Conservation (phyloP, 2,888 invertebrate species). For the Polylopha cassiicola region DNA sequence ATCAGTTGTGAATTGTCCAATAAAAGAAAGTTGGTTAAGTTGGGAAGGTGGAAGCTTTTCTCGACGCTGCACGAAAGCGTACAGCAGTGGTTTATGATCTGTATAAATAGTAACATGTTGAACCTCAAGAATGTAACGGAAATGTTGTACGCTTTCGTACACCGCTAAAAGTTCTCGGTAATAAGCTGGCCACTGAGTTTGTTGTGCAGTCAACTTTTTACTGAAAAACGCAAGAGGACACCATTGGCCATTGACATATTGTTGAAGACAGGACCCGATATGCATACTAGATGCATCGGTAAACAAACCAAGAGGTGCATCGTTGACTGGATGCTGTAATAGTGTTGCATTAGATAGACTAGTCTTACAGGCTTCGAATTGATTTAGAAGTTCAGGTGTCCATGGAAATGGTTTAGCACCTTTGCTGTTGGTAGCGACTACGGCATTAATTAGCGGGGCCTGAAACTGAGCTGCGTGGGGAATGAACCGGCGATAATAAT, state of each 20-base stretch:
- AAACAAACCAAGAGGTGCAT: conserved; percentile 7
- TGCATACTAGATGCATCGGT: conserved; percentile 20
- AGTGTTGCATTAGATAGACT: conserved; percentile 4
- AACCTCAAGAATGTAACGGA: conserved; percentile 19
- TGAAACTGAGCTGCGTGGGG: no score
- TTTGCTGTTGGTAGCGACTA: not conserved
- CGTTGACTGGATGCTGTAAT: conserved; percentile 1
- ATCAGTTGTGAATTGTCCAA: conserved; percentile 19
- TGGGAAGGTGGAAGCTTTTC: conserved; percentile 20
- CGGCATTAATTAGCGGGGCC: no score
- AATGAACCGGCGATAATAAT: no score
- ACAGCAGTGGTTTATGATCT: conserved; percentile 25
- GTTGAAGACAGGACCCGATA: conserved; percentile 21
- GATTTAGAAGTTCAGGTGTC: not conserved
- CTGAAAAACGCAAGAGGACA: conserved; percentile 22
- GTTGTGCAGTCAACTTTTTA: conserved; percentile 18
- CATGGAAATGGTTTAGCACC: not conserved
- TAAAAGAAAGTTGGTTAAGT: conserved; percentile 14
- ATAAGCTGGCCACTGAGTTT: conserved; percentile 21
- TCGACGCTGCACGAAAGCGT: conserved; percentile 24
- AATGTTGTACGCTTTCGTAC: conserved; percentile 23
- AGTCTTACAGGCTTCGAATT: not conserved
- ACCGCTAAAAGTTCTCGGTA: conserved; percentile 24
- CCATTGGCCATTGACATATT: conserved; percentile 9
- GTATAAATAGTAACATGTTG: conserved; percentile 22